Percentiles rank a stretch among this genome's conserved stretches.
These are phyloP conservation scores for Epsilonema sp. DNA, from an alignment of 2,888 invertebrate species.

Conservation along the genomic window DNA sequence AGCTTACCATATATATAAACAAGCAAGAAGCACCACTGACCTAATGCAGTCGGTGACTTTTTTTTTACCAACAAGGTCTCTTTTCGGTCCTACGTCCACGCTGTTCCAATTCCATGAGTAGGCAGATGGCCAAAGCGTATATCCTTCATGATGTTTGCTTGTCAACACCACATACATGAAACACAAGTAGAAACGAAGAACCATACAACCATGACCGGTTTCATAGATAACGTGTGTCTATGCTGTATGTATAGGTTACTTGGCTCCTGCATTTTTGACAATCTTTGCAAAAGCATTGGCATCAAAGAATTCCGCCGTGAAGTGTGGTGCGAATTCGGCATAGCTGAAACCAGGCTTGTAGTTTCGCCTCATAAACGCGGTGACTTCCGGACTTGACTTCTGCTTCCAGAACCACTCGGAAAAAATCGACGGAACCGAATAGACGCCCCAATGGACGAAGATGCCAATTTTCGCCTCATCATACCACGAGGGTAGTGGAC, in stretches of 20 bases:
- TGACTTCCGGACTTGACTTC: neutral
- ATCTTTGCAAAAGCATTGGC: constrained; percentile 59
- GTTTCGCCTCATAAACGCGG: constrained; percentile 43
- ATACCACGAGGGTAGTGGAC: no score
- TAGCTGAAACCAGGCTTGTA: constrained; percentile 64
- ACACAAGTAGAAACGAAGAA: no score
- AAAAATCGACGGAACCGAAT: no score
- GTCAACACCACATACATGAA: no score
- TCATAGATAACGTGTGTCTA: no score
- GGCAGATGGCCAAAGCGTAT: constrained; percentile 34
- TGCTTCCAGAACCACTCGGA: no score
- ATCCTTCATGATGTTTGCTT: constrained; percentile 39
- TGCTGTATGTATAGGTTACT: no score
- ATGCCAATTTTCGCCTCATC: no score
- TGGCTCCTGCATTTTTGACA: constrained; percentile 60
- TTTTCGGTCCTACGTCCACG: constrained; percentile 34
- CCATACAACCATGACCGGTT: no score
- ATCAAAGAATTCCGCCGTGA: constrained; percentile 68
- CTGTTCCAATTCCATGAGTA: constrained; percentile 37
- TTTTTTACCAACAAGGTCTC: constrained; percentile 33
- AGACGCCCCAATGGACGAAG: no score
- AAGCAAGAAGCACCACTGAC: neutral
- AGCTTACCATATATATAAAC: no score
- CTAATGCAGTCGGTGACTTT: neutral
- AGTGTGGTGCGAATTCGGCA: constrained; percentile 63